These are phyloP conservation scores for Leucoraja ocellata DNA, from an alignment of 2,797 vertebrate species.

Conservation along the genomic window DNA sequence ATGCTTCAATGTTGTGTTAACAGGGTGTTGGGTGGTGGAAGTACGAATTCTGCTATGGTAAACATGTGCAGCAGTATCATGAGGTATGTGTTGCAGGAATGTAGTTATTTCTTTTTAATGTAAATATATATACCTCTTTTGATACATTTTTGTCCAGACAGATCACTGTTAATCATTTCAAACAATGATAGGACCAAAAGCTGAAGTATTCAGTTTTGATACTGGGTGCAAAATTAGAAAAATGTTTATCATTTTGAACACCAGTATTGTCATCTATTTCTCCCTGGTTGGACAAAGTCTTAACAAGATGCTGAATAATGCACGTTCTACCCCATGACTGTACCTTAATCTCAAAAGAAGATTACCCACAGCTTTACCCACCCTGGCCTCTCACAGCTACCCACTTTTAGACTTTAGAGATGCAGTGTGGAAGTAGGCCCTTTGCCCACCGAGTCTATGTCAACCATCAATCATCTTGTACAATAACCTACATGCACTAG, in stretches of 20 bases:
- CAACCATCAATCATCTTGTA: no score
- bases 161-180: neutral
- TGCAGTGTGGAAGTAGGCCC: no score
- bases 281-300: neutral
- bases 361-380: no score
- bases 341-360: neutral
- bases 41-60: constrained; percentile 96
- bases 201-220: neutral
- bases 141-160: neutral
- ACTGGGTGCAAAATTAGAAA: neutral
- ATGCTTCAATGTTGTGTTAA: constrained; percentile 41
- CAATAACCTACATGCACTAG: no score
- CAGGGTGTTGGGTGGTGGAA: constrained; percentile 99
- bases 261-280: neutral
- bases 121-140: no score
- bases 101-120: neutral
- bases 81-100: constrained; percentile 64
- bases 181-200: neutral
- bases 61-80: constrained; percentile 92
- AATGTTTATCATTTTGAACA: neutral
- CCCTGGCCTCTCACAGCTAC: no score
- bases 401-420: no score
- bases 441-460: no score
- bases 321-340: neutral
- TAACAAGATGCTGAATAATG: neutral